phyloP scores from a whole-genome alignment of 2,797 vertebrate genomes.

The Takifugu ocellatus region DNA sequence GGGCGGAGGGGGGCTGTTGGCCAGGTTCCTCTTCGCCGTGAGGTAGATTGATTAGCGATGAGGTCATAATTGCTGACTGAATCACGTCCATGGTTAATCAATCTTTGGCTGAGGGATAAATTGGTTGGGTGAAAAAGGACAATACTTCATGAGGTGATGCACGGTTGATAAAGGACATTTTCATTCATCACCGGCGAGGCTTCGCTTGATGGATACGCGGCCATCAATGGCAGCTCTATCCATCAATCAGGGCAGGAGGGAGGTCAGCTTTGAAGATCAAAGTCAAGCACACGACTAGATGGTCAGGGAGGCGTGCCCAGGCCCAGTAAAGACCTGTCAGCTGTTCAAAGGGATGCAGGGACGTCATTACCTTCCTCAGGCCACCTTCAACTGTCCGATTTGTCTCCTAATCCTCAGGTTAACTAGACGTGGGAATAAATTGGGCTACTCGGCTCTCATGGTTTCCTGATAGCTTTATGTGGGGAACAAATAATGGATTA shows the following conservation, averaged over 20 bases:
- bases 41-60: constrained; percentile 72
- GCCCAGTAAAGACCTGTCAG: constrained; percentile 47
- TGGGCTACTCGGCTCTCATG: constrained; percentile 14
- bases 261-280: constrained; percentile 81
- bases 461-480: neutral
- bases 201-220: constrained; percentile 76
- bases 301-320: constrained; percentile 39
- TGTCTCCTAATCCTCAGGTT: constrained; percentile 52
- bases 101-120: constrained; percentile 75
- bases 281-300: constrained; percentile 59
- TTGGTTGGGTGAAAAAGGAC: constrained; percentile 70
- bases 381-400: constrained; percentile 61
- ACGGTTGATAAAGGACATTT: constrained; percentile 78
- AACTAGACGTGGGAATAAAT: constrained; percentile 58
- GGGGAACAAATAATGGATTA: neutral
- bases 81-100: constrained; percentile 73
- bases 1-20: constrained; percentile 22
- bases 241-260: constrained; percentile 67
- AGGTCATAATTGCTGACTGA: constrained; percentile 78
- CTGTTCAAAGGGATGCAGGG: constrained; percentile 47
- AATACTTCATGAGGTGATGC: constrained; percentile 78
- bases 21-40: constrained; percentile 33
- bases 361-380: constrained; percentile 55
- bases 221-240: constrained; percentile 62
- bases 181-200: constrained; percentile 75